A percentile compares a stretch with the other conserved stretches of the same genome.
Conservation (phyloP, 2,797 vertebrate species). For the Cryptoblepharus egeriae region DNA sequence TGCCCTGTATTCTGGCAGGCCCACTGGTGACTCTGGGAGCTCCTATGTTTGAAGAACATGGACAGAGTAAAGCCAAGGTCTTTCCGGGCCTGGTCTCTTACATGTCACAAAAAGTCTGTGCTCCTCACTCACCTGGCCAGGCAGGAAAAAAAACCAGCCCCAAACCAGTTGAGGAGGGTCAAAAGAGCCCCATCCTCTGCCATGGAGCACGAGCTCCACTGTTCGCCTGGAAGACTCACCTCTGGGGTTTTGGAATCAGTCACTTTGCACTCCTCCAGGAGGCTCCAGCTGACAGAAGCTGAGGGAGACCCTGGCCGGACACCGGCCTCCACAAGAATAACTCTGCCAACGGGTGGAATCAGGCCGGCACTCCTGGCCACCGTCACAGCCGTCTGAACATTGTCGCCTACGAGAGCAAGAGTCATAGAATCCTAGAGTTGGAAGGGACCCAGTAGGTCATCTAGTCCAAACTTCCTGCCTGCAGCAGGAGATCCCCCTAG, state of each 20-base stretch:
- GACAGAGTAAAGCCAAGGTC: not conserved
- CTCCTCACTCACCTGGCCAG: not conserved
- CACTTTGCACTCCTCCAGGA: constrained; percentile 62
- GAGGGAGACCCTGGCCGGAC: constrained; percentile 56
- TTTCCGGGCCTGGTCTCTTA: too few relatives aligned
- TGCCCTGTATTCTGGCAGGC: too few relatives aligned
- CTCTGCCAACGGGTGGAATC: constrained; percentile 70
- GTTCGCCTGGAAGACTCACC: constrained; percentile 58
- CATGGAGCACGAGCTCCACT: not conserved
- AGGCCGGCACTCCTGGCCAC: constrained; percentile 80
- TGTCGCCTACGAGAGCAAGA: constrained; percentile 75
- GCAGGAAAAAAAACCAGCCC: too few relatives aligned
- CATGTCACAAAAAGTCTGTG: not conserved
- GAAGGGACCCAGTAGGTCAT: too few relatives aligned
- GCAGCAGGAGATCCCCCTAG: too few relatives aligned
- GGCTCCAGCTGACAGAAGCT: constrained; percentile 77
- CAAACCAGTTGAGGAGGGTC: not conserved
- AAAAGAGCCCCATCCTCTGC: not conserved
- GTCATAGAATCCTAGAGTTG: too few relatives aligned
- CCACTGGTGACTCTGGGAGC: too few relatives aligned
- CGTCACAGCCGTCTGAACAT: constrained; percentile 81
- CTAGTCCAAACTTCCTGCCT: too few relatives aligned
- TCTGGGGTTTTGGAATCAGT: constrained; percentile 4
- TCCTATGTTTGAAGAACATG: too few relatives aligned
- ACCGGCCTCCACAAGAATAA: constrained; percentile 78